phyloP scores from a whole-genome alignment of 2,888 invertebrate species.

The Trichogramma evanescens region DNA sequence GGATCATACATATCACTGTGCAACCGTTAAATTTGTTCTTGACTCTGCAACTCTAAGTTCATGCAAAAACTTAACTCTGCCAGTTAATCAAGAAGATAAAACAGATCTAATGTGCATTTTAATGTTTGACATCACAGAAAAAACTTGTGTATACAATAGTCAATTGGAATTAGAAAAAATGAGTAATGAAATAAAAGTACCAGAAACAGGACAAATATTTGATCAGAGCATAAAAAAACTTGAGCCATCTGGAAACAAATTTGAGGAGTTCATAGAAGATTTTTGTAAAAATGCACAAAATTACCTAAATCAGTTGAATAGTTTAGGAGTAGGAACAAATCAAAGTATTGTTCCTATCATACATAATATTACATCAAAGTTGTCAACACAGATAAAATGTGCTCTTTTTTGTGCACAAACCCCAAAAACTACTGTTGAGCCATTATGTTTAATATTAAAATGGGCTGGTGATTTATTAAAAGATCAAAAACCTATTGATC shows the following conservation, averaged over 20 bases:
- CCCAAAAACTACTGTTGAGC: not conserved
- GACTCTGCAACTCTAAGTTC: not conserved
- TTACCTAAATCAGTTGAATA: not conserved
- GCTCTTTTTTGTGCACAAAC: conserved; percentile 1
- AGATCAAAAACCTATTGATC: not conserved
- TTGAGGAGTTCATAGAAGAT: not conserved
- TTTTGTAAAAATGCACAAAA: conserved; percentile 5
- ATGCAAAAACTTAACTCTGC: not conserved
- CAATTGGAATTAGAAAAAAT: too few species aligned
- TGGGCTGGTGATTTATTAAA: conserved; percentile 11
- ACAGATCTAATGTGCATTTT: conserved; percentile 5
- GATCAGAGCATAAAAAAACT: conserved; percentile 7
- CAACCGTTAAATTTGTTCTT: conserved; percentile 1
- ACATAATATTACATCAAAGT: not conserved
- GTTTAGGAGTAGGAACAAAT: not conserved
- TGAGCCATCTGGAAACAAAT: not conserved
- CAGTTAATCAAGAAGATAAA: not conserved
- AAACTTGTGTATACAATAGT: conserved; percentile 10
- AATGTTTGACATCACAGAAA: conserved; percentile 2
- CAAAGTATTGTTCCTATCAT: not conserved
- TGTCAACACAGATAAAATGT: not conserved
- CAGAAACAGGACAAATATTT: not conserved
- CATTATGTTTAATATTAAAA: conserved; percentile 11
- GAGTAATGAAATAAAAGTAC: not conserved
- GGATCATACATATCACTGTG: conserved; percentile 6